Evolutionary conservation across 2,113 vertebrate genomes (phyloP).

Genomic region (Pao palembangensis): DNA sequence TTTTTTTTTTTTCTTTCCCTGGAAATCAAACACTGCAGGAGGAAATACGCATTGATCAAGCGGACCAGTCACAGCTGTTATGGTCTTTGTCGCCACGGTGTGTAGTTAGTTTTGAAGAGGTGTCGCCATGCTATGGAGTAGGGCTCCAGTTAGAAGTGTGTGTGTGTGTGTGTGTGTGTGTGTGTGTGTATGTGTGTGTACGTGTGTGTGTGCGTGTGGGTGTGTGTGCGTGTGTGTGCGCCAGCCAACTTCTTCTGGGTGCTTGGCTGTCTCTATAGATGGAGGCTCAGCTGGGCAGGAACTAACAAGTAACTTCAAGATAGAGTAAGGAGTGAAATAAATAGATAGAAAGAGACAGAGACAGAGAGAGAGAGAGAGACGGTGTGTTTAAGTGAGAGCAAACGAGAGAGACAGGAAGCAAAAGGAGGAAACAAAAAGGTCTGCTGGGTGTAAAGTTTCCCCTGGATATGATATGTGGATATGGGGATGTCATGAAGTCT

Average conservation of each 20-base stretch:
- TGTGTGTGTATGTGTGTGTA: constrained; percentile 8
- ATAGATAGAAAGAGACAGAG: constrained; percentile 4
- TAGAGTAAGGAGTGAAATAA: not conserved
- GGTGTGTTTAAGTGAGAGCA: constrained; percentile 6
- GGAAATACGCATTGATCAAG: too few relatives aligned
- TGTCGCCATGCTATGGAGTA: too few relatives aligned
- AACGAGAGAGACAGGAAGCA: constrained; percentile 18
- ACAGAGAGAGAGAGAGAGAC: constrained; percentile 7
- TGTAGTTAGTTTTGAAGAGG: too few relatives aligned
- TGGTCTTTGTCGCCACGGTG: too few relatives aligned
- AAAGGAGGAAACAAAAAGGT: constrained; percentile 53
- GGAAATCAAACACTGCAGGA: too few relatives aligned
- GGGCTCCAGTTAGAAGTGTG: not conserved
- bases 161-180: constrained; percentile 11
- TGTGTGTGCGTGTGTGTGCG: constrained; percentile 14
- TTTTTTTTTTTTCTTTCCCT: too few relatives aligned
- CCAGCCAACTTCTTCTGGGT: constrained; percentile 25
- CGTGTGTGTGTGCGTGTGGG: not conserved
- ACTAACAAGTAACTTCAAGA: constrained; percentile 43
- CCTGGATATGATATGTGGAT: constrained; percentile 72
- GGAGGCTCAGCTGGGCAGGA: constrained; percentile 26
- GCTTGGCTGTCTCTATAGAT: constrained; percentile 19
- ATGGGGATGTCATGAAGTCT: constrained; percentile 71
- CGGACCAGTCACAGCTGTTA: too few relatives aligned
- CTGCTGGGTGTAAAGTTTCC: constrained; percentile 72